A percentile compares a stretch with the other conserved stretches of the same genome.
Conservation (phyloP, 2,888 invertebrate species). For the Gastracanthus pulcherrimus region DNA sequence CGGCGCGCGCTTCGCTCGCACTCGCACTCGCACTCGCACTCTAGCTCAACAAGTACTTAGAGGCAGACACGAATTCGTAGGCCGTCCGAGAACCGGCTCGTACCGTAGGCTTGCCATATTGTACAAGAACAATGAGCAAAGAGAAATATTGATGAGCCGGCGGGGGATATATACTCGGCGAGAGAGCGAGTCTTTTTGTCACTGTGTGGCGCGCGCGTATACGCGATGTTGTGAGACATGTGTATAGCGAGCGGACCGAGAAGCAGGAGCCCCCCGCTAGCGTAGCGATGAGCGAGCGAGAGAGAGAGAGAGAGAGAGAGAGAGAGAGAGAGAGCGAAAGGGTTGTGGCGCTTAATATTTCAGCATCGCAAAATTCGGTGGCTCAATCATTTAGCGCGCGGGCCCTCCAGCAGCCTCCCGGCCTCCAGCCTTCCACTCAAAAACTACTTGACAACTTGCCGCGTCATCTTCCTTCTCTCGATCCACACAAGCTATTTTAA, state of each 20-base stretch:
- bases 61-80: constrained; percentile 47
- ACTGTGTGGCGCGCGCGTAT: constrained; percentile 11
- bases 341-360: constrained; percentile 72
- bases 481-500: no score
- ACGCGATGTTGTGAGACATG: neutral
- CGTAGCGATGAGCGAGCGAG: no score
- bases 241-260: constrained; percentile 51
- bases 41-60: constrained; percentile 52
- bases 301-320: no score
- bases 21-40: neutral
- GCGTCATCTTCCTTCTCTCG: no score
- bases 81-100: constrained; percentile 9
- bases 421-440: no score
- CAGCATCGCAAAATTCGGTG: constrained; percentile 74
- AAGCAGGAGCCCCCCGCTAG: constrained; percentile 52
- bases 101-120: constrained; percentile 66
- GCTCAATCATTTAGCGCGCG: constrained; percentile 70
- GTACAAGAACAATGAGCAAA: constrained; percentile 78
- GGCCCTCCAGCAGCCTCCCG: no score
- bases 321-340: constrained; percentile 66
- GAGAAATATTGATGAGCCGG: constrained; percentile 80
- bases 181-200: constrained; percentile 34
- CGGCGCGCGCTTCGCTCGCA: constrained; percentile 17
- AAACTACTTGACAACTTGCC: no score
- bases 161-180: constrained; percentile 31